phyloP scores from a whole-genome alignment of 2,888 invertebrate species.

The Aradus depressus region DNA sequence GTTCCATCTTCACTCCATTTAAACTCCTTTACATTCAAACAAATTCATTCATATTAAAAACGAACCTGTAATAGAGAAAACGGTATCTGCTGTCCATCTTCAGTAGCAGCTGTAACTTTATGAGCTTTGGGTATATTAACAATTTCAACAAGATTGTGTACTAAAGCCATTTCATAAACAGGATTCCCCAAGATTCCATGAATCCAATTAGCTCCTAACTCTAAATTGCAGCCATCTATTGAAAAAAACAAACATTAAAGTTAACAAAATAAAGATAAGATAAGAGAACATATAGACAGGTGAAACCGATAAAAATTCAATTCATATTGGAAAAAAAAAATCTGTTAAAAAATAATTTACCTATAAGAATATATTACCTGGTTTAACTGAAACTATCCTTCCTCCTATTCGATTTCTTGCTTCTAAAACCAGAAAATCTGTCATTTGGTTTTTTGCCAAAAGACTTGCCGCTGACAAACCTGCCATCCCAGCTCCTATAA shows the following conservation, averaged over 20 bases:
- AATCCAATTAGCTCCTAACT: constrained; percentile 88
- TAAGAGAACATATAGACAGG: background rate
- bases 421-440: constrained; percentile 69
- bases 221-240: constrained; percentile 45
- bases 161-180: constrained; percentile 75
- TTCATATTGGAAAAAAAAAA: background rate
- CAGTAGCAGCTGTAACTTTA: constrained; percentile 78
- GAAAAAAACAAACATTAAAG: constrained; percentile 17
- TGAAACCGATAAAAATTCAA: background rate
- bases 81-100: constrained; percentile 78
- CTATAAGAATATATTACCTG: constrained; percentile 43
- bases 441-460: constrained; percentile 64
- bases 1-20: background rate
- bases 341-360: background rate
- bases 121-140: constrained; percentile 75
- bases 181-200: constrained; percentile 84
- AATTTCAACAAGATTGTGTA: constrained; percentile 72
- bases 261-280: background rate
- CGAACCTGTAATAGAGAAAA: constrained; percentile 54
- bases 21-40: background rate
- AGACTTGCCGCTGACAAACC: constrained; percentile 76
- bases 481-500: constrained; percentile 77
- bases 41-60: background rate
- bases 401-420: constrained; percentile 72
- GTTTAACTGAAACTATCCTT: constrained; percentile 62